These are phyloP conservation scores for Sebastes fasciatus DNA, from an alignment of 2,113 vertebrate species.

Conservation along the genomic window DNA sequence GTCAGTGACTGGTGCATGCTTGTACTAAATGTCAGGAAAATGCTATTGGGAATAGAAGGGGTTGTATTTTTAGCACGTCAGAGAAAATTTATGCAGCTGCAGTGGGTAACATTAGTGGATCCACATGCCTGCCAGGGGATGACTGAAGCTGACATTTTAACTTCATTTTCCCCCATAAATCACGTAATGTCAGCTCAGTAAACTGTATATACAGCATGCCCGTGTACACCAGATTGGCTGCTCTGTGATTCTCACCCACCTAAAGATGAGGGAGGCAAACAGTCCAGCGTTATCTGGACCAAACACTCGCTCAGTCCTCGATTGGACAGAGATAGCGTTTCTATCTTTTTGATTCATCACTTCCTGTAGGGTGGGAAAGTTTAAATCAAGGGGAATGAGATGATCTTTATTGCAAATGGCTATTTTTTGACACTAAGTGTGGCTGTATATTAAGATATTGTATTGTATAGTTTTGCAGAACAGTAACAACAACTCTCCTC, in stretches of 20 bases:
- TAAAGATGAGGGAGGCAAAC: neutral
- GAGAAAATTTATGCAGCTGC: neutral
- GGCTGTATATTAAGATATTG: neutral
- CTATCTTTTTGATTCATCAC: neutral
- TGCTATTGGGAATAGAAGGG: neutral
- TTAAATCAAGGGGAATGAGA: neutral
- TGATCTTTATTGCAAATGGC: neutral
- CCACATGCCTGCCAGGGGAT: neutral
- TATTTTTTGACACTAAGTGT: neutral
- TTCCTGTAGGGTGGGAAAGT: neutral
- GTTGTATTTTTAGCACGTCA: constrained; percentile 25
- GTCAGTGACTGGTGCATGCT: neutral
- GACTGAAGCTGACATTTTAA: constrained; percentile 2
- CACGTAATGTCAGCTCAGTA: neutral
- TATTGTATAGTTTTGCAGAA: neutral
- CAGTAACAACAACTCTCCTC: neutral
- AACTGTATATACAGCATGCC: neutral
- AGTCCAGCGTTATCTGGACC: neutral
- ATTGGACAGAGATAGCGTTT: neutral
- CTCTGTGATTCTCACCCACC: neutral
- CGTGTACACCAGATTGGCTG: neutral
- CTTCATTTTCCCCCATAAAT: neutral
- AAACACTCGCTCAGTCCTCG: neutral
- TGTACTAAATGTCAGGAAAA: constrained; percentile 6
- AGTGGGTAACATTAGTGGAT: neutral